phyloP scores from a whole-genome alignment of 2,888 invertebrate species.

The Trimorus sp. region DNA sequence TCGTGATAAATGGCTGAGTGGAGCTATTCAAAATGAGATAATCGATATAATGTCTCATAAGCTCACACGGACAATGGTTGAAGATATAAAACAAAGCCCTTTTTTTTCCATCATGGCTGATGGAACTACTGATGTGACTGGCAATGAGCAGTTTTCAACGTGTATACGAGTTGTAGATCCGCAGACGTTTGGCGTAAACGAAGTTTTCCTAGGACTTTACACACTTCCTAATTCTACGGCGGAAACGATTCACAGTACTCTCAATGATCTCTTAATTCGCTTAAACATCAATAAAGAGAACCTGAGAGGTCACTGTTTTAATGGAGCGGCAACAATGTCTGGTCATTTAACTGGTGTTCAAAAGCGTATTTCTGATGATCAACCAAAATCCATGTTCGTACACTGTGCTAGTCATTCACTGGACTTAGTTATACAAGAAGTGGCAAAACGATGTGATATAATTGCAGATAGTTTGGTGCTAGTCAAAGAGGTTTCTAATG shows the following conservation, averaged over 20 bases:
- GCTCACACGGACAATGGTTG: not conserved
- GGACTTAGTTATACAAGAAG: not conserved
- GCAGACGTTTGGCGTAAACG: not conserved
- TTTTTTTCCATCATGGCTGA: not conserved
- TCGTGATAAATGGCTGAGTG: slow-evolving; percentile 6
- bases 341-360: slow-evolving; percentile 2
- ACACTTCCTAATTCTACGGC: not conserved
- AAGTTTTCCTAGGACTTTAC: not conserved
- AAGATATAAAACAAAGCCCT: not conserved
- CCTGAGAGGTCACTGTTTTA: slow-evolving; percentile 3
- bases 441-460: not conserved
- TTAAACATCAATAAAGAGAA: not conserved
- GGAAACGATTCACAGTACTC: not conserved
- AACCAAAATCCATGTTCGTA: slow-evolving; percentile 10
- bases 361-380: not conserved
- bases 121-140: not conserved
- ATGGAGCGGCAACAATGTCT: slow-evolving; percentile 5
- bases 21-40: slow-evolving; percentile 3
- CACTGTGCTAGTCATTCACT: slow-evolving; percentile 4
- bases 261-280: not conserved
- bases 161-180: not conserved
- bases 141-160: not conserved
- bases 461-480: not conserved
- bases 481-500: not conserved
- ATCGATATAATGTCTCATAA: slow-evolving; percentile 4